Percentiles rank a stretch among this genome's conserved stretches.
Evolutionary conservation across 2,113 vertebrate genomes (phyloP).

Genomic region (Hiodon alosoides): DNA sequence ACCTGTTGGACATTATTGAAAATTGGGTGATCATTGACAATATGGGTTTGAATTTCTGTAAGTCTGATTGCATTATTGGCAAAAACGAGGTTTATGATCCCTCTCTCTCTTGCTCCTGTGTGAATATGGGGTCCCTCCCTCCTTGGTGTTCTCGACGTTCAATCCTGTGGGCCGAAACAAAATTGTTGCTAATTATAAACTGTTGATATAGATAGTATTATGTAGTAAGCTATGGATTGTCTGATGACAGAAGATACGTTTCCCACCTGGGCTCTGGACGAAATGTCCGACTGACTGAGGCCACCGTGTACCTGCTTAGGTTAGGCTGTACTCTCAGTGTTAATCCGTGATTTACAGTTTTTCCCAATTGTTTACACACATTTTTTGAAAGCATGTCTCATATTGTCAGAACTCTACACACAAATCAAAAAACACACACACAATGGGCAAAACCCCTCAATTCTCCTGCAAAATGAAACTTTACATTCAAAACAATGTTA

Average conservation of each 20-base stretch:
- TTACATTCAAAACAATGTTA: too few relatives aligned
- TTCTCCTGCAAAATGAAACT: too few relatives aligned
- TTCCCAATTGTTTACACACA: too few relatives aligned
- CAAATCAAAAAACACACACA: too few relatives aligned
- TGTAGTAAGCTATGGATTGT: conserved; percentile 15
- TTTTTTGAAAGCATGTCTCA: too few relatives aligned
- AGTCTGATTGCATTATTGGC: conserved; percentile 20
- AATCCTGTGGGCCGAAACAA: conserved; percentile 20
- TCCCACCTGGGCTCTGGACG: conserved; percentile 19
- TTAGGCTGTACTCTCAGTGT: neutral
- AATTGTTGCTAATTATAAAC: too few relatives aligned
- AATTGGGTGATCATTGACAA: conserved; percentile 11
- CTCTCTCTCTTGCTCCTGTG: conserved; percentile 8
- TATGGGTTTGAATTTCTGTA: conserved; percentile 12
- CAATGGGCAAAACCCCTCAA: too few relatives aligned
- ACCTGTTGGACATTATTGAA: conserved; percentile 26
- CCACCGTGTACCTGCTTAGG: neutral
- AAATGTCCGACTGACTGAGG: neutral
- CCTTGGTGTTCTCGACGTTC: conserved; percentile 9
- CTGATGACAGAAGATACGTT: too few relatives aligned
- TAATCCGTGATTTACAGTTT: too few relatives aligned
- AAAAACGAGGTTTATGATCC: conserved; percentile 14
- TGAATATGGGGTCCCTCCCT: conserved; percentile 9
- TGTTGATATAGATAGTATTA: too few relatives aligned
- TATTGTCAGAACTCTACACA: too few relatives aligned